Conservation (phyloP, 2,113 vertebrate genomes). For the Antechinus flavipes region DNA sequence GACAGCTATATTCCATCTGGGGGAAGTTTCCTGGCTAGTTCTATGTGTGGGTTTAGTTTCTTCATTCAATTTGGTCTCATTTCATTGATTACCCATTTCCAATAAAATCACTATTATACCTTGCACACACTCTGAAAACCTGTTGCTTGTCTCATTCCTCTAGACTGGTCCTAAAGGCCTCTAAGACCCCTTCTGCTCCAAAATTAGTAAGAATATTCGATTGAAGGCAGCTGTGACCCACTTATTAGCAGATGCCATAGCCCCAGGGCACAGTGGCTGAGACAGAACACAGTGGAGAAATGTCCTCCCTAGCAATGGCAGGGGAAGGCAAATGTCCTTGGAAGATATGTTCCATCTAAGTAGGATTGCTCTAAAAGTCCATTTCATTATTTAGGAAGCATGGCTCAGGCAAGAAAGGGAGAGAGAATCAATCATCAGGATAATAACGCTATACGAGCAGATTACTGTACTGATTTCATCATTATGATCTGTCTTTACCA, state of each 20-base stretch:
- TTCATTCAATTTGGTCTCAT: fast-evolving
- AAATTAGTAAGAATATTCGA: conserved; percentile 75
- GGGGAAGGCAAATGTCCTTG: conserved; percentile 71
- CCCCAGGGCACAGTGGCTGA: conserved; percentile 75
- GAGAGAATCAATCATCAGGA: not conserved
- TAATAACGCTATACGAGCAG: fast-evolving
- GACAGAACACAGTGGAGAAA: conserved; percentile 55
- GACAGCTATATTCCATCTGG: not conserved
- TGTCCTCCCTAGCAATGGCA: not conserved
- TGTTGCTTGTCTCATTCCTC: conserved; percentile 30
- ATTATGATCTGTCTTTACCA: fast-evolving
- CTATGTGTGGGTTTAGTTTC: not conserved
- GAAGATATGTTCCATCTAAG: conserved; percentile 53
- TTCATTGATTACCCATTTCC: not conserved
- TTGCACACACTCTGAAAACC: not conserved
- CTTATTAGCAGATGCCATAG: conserved; percentile 76
- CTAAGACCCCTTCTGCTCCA: conserved; percentile 60
- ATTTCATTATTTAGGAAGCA: not conserved
- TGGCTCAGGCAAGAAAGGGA: not conserved
- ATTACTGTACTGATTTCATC: not conserved
- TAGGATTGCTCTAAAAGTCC: not conserved
- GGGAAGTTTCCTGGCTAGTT: fast-evolving
- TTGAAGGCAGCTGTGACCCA: conserved; percentile 78
- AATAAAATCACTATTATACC: not conserved
- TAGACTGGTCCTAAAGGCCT: conserved; percentile 66